These are phyloP conservation scores for Sebastes minor DNA, from an alignment of 2,797 vertebrate genomes.

Conservation along the genomic window DNA sequence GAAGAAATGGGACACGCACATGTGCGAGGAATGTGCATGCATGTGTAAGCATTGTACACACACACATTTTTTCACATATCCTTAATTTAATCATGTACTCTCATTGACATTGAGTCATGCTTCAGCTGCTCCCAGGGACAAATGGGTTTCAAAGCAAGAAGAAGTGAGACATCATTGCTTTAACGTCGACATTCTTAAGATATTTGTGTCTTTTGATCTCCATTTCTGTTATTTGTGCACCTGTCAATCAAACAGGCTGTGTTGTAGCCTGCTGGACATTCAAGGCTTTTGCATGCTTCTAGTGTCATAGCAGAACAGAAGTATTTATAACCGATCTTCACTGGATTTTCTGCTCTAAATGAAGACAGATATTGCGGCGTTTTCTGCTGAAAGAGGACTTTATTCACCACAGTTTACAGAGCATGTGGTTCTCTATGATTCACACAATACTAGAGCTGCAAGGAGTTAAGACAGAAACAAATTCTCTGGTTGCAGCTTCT, in stretches of 20 bases:
- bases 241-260: neutral
- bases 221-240: slow-evolving; percentile 2
- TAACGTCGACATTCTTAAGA: neutral
- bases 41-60: slow-evolving; percentile 61
- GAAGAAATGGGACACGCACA: slow-evolving; percentile 73
- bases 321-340: neutral
- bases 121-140: slow-evolving; percentile 46
- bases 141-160: slow-evolving; percentile 32
- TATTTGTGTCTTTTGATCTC: neutral
- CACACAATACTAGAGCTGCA: too few species aligned
- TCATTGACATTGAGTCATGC: slow-evolving; percentile 56
- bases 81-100: slow-evolving; percentile 70
- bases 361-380: neutral
- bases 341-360: neutral
- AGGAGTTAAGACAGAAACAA: too few species aligned
- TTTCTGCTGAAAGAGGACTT: neutral
- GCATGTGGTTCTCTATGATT: neutral
- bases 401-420: neutral
- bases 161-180: slow-evolving; percentile 8
- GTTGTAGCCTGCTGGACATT: neutral
- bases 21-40: slow-evolving; percentile 56
- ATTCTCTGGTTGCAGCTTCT: too few species aligned
- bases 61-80: slow-evolving; percentile 21
- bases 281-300: neutral
- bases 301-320: neutral